Evolutionary conservation across 1,140 invertebrate species (phyloP).

Genomic region (Drosophila athabasca): DNA sequence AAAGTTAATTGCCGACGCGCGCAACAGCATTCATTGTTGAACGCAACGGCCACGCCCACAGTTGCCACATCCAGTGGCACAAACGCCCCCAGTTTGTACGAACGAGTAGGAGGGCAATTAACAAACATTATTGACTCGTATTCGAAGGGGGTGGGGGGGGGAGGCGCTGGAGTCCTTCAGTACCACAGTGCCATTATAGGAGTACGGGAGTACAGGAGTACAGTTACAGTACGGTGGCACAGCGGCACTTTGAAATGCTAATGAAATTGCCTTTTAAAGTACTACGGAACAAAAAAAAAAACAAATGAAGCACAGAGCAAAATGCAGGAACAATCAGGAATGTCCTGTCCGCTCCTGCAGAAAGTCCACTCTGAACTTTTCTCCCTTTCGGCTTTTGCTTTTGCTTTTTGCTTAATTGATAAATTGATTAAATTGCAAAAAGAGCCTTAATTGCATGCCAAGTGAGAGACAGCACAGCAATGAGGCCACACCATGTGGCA

Average conservation of each 20-base stretch:
- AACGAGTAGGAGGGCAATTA: slow-evolving; percentile 60
- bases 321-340: slow-evolving; percentile 13
- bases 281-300: not conserved
- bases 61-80: too few species aligned
- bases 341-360: slow-evolving; percentile 18
- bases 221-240: not conserved
- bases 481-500: slow-evolving; percentile 12
- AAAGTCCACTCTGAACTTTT: slow-evolving; percentile 1
- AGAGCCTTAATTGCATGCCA: slow-evolving; percentile 67
- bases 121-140: slow-evolving; percentile 75
- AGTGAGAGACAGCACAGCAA: too few species aligned
- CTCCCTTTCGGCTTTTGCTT: not conserved
- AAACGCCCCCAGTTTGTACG: too few species aligned
- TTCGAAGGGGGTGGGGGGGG: not conserved
- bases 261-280: slow-evolving; percentile 80
- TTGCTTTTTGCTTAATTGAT: slow-evolving; percentile 65
- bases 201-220: too few species aligned
- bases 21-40: slow-evolving; percentile 71
- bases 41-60: slow-evolving; percentile 50
- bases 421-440: slow-evolving; percentile 80
- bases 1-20: slow-evolving; percentile 76
- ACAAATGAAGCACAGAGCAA: not conserved
- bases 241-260: slow-evolving; percentile 77
- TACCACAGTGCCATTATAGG: not conserved
- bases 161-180: not conserved